Evolutionary conservation across 2,888 invertebrate species (phyloP).

Genomic region (Digitonthophagus gazella): DNA sequence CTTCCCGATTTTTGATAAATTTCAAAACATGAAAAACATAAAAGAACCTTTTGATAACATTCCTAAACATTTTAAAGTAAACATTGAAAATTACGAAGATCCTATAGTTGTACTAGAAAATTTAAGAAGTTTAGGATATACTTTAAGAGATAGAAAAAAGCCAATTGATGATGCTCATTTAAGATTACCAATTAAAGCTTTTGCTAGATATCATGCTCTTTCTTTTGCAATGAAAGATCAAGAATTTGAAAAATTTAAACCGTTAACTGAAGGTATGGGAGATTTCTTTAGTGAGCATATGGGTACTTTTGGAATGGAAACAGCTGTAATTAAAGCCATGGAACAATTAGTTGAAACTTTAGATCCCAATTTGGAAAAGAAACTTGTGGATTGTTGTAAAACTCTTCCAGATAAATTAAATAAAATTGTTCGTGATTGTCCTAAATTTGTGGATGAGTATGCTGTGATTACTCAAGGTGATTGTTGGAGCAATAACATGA

Average conservation of each 20-base stretch:
- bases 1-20: constrained; percentile 9
- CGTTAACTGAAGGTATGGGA: background rate
- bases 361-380: background rate
- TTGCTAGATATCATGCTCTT: constrained; percentile 42
- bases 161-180: constrained; percentile 39
- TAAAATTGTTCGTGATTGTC: background rate
- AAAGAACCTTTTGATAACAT: constrained; percentile 16
- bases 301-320: background rate
- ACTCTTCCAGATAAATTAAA: constrained; percentile 3
- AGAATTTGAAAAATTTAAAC: constrained; percentile 30
- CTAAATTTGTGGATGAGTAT: constrained; percentile 21
- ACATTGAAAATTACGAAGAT: constrained; percentile 25
- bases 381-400: background rate
- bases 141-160: constrained; percentile 37
- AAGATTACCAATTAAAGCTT: constrained; percentile 37
- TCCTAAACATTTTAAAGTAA: constrained; percentile 26
- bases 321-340: background rate
- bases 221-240: constrained; percentile 39
- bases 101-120: constrained; percentile 38
- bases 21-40: constrained; percentile 12
- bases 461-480: constrained; percentile 27
- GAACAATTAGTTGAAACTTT: constrained; percentile 9
- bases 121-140: constrained; percentile 35
- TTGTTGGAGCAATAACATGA: constrained; percentile 32
- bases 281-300: background rate